Evolutionary conservation across 2,113 vertebrate genomes (phyloP).

Genomic region (Gymnarchus niloticus): DNA sequence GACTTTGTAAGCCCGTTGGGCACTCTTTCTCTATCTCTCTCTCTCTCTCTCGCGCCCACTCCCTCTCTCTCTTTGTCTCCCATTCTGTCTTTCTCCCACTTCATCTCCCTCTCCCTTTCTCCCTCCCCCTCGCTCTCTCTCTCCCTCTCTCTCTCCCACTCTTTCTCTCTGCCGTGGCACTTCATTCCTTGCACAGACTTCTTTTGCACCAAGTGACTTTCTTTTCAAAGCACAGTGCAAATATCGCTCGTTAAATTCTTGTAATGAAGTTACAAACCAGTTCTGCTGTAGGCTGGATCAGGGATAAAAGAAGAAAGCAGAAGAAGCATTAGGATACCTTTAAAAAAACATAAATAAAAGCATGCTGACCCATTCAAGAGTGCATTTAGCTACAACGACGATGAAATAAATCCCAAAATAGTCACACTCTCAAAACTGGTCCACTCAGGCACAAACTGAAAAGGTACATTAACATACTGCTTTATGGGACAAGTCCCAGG

Average conservation of each 20-base stretch:
- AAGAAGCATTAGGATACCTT: background rate
- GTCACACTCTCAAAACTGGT: background rate
- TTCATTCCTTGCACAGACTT: background rate
- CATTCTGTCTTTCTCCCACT: background rate
- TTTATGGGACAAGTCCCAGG: background rate
- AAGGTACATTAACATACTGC: background rate
- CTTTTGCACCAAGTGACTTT: background rate
- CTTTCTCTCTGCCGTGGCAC: background rate
- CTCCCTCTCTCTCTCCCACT: background rate
- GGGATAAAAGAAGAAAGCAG: too few relatives aligned
- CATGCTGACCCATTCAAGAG: background rate
- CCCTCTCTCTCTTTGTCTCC: background rate
- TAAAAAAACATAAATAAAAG: background rate
- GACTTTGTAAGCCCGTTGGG: constrained; percentile 40
- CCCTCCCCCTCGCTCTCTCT: background rate
- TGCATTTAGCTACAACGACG: background rate
- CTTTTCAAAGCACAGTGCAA: background rate
- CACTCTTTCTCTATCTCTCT: background rate
- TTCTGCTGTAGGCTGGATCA: background rate
- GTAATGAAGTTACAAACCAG: background rate
- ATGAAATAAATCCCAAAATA: background rate
- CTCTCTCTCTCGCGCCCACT: background rate
- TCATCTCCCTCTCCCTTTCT: background rate
- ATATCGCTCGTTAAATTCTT: background rate
- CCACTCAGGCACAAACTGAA: background rate